Evolutionary conservation across 2,888 invertebrate genomes (phyloP).

Genomic region (Drosophila testacea): DNA sequence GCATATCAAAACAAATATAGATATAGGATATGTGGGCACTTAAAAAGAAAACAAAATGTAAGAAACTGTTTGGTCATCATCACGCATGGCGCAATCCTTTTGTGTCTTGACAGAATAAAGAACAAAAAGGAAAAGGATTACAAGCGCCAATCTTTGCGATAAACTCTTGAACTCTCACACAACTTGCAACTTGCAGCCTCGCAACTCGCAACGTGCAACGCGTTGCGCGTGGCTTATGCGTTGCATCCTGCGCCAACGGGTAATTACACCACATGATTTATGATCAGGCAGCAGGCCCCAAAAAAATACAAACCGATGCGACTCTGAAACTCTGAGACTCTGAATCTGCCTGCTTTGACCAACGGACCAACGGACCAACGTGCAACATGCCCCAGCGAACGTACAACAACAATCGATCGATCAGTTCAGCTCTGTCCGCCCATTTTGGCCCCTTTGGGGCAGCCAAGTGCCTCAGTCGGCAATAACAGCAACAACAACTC

Average conservation of each 20-base stretch:
- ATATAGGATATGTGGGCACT: conserved; percentile 40
- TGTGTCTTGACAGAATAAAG: conserved; percentile 8
- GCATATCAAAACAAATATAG: conserved; percentile 66
- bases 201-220: conserved; percentile 2
- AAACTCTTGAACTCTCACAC: conserved; percentile 72
- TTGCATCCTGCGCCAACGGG: conserved; percentile 83
- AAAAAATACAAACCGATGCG: neutral
- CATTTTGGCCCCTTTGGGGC: conserved; percentile 80
- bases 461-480: conserved; percentile 32
- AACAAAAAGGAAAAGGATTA: conserved; percentile 48
- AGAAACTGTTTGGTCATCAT: conserved; percentile 74
- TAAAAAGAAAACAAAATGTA: conserved; percentile 31
- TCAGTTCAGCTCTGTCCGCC: conserved; percentile 82
- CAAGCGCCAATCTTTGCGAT: conserved; percentile 51
- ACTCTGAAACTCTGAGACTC: neutral
- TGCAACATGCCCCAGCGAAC: conserved; percentile 13
- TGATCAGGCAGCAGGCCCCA: conserved; percentile 62
- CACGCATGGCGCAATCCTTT: conserved; percentile 67
- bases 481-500: conserved; percentile 16
- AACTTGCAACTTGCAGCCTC: conserved; percentile 38
- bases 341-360: neutral
- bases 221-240: conserved; percentile 77
- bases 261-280: conserved; percentile 85
- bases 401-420: conserved; percentile 78
- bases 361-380: conserved; percentile 13